These are phyloP conservation scores for Rapana venosa DNA, from an alignment of 2,888 invertebrate species.

Conservation along the genomic window DNA sequence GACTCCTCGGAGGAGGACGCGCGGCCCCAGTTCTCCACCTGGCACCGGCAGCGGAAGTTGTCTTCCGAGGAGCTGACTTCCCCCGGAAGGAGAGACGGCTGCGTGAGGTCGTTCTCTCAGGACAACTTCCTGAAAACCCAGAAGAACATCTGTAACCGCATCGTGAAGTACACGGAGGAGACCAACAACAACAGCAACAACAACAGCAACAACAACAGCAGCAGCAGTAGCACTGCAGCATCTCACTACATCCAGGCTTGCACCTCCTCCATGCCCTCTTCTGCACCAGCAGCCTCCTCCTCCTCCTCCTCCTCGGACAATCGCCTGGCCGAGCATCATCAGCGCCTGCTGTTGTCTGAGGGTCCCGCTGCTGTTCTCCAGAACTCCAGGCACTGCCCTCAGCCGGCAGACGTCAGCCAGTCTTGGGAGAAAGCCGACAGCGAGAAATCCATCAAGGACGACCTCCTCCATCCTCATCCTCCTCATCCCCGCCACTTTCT, in stretches of 20 bases:
- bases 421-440: conserved; percentile 54
- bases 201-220: neutral
- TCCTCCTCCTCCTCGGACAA: conserved; percentile 45
- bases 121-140: conserved; percentile 64
- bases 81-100: neutral
- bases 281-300: neutral
- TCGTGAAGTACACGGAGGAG: conserved; percentile 50
- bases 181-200: neutral
- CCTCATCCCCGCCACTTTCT: neutral
- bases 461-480: neutral
- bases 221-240: neutral
- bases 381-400: neutral
- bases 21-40: conserved; percentile 40
- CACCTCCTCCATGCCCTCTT: neutral
- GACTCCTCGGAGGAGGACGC: conserved; percentile 8
- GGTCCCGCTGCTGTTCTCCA: neutral
- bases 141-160: conserved; percentile 68
- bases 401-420: conserved; percentile 45
- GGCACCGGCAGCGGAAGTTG: neutral
- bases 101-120: conserved; percentile 79
- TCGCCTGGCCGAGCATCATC: conserved; percentile 48
- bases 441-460: conserved; percentile 52
- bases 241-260: conserved; percentile 18
- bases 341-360: neutral
- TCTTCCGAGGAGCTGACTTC: neutral